Conservation (phyloP, 2,797 vertebrate species). For the Lepidocolaptes lacrymiger region DNA sequence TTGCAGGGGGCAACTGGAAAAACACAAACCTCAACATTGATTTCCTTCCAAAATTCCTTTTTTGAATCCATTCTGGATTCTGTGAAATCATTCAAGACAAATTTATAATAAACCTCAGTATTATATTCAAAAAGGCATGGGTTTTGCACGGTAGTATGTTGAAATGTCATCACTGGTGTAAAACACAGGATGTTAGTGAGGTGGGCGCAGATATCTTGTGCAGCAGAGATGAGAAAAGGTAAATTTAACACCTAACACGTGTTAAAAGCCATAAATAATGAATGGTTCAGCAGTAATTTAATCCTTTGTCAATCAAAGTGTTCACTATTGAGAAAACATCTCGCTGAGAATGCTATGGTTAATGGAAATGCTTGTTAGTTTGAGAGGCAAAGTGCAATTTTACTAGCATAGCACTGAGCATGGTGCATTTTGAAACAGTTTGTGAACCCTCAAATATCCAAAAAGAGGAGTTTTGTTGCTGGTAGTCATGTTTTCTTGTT, state of each 20-base stretch:
- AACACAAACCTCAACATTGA: accelerated
- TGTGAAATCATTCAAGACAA: neutral
- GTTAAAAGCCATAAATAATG: slow-evolving; percentile 29
- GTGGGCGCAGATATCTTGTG: neutral
- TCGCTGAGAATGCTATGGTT: slow-evolving; percentile 15
- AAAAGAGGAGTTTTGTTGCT: neutral
- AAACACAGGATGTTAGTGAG: slow-evolving; percentile 19
- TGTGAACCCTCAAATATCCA: neutral
- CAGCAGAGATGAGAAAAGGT: slow-evolving; percentile 32
- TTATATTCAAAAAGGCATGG: neutral
- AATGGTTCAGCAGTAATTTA: slow-evolving; percentile 34
- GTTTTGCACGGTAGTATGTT: neutral
- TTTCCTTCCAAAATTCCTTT: neutral
- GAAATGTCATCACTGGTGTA: neutral
- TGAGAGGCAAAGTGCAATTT: slow-evolving; percentile 23
- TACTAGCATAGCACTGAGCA: neutral
- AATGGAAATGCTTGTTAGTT: slow-evolving; percentile 39
- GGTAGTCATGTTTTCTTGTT: neutral
- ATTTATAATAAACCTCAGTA: neutral
- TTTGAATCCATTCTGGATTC: neutral
- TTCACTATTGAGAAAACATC: slow-evolving; percentile 24
- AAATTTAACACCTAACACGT: slow-evolving; percentile 53
- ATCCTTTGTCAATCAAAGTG: slow-evolving; percentile 55
- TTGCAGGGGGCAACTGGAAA: neutral
- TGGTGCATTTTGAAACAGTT: neutral